Conservation (phyloP, 1,140 invertebrate species). For the Macrostomum lignano region DNA sequence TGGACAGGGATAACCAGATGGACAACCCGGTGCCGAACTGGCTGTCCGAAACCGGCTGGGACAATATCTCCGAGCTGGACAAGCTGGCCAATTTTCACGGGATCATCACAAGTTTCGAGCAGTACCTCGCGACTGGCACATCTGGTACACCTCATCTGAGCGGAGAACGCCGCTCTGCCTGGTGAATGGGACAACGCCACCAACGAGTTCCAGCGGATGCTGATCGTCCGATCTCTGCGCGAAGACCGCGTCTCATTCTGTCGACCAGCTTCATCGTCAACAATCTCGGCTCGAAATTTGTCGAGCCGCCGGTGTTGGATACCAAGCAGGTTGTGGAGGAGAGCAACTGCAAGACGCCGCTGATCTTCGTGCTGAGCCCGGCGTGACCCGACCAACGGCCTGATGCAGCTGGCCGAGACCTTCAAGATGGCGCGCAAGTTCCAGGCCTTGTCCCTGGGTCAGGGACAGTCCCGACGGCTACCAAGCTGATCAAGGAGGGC, state of each 20-base stretch:
- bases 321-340: conserved; percentile 27
- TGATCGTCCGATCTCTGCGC: conserved; percentile 25
- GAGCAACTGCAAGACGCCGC: conserved; percentile 23
- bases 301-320: conserved; percentile 27
- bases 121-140: conserved; percentile 43
- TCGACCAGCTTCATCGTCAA: conserved; percentile 26
- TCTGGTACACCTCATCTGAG: conserved; percentile 42
- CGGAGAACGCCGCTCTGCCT: conserved; percentile 38
- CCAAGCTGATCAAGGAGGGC: conserved; percentile 26
- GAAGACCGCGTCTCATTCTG: conserved; percentile 27
- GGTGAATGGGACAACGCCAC: conserved; percentile 49
- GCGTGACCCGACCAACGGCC: conserved; percentile 30
- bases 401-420: conserved; percentile 39
- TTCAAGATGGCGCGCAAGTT: conserved; percentile 40
- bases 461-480: conserved; percentile 29
- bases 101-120: conserved; percentile 43
- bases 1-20: conserved; percentile 46
- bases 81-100: conserved; percentile 52
- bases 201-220: conserved; percentile 33
- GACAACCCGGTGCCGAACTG: conserved; percentile 47
- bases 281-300: conserved; percentile 28
- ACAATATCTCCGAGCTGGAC: conserved; percentile 55
- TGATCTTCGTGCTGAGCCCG: conserved; percentile 29
- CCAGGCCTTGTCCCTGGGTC: conserved; percentile 26
- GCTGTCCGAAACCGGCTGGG: conserved; percentile 47